Base-by-base conservation (phyloP, 1,140 invertebrate species). In the Dendrolimus kikuchii region DNA sequence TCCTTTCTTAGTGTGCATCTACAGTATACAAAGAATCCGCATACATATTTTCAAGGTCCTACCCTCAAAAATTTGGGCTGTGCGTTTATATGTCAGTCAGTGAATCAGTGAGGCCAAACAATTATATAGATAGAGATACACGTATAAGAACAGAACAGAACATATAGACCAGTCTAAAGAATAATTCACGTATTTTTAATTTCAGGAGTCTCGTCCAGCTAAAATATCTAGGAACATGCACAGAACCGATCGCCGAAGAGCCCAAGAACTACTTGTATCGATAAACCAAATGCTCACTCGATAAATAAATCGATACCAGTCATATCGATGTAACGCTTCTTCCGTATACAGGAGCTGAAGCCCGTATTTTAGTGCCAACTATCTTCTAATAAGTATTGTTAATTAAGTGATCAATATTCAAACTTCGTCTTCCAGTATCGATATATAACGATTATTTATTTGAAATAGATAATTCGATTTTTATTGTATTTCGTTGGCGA, bases 181-280 rank as follows among this genome's bases (percentile, higher is more conserved):
- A 40, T 47, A 47, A 9, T 40, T 23, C 23, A 23, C 3, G 1
- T 23, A 39, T 53, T 57, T 57, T 45, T 49, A 8, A 40, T 87
- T 83, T 7, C 81, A 88, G 86, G 62, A 86, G 83, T 62, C 63
- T 83, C 39, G 84, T 88, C 6, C 74, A 78, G 58, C 56, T 79
- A 60, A 86, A 86, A 54, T 73, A 86, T 45, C 54, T 88, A 43
- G 86, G 86, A 36, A 88, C 84, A 6, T 88, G 86, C 66, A 77
- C 84, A 42, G 79, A 87, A 49, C 86, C 86, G 2, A 80, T 88
- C 41, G 84, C 83, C 5, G 84, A 88, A 51, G 84, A 87, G 59
- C 86, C 86, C 55, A 88, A 88, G 57, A 88, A 88, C 60, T 87
- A 88, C 71, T 70, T 88, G 4, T 88, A 88, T 66, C 75, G 81